Percentiles rank a stretch among this genome's conserved stretches.
phyloP scores from a whole-genome alignment of 2,113 vertebrate species.

The Alligator mississippiensis region DNA sequence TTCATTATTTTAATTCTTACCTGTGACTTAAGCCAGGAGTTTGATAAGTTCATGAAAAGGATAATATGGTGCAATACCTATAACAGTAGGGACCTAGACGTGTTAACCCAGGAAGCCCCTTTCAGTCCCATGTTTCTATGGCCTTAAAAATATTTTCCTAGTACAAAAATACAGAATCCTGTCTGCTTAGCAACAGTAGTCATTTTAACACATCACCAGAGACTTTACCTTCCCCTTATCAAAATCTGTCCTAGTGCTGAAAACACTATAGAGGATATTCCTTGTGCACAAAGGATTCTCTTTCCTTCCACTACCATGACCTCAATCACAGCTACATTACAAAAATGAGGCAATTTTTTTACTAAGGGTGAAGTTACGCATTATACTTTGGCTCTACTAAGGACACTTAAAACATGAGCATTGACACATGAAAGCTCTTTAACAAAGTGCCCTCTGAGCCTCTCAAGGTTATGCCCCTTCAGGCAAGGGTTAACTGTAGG shows the following conservation, averaged over 20 bases:
- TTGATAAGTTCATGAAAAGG: too few species aligned
- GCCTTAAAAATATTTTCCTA: not conserved
- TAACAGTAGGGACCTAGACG: too few species aligned
- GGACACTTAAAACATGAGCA: too few species aligned
- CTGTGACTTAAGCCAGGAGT: not conserved
- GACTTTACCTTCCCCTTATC: conserved; percentile 16
- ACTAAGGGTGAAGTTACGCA: not conserved
- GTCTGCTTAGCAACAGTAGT: conserved; percentile 14
- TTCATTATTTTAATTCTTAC: conserved; percentile 37
- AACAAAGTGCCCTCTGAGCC: too few species aligned
- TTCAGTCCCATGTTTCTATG: too few species aligned
- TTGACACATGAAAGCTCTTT: too few species aligned
- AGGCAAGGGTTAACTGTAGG: too few species aligned
- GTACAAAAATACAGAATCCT: conserved; percentile 18
- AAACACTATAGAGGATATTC: conserved; percentile 45
- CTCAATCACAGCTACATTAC: conserved; percentile 9
- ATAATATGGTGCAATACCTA: too few species aligned
- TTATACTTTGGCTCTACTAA: too few species aligned
- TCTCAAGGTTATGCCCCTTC: too few species aligned
- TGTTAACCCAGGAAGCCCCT: too few species aligned
- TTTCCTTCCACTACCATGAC: not conserved
- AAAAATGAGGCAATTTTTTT: conserved; percentile 13
- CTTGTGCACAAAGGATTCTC: conserved; percentile 38
- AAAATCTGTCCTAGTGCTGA: conserved; percentile 56
- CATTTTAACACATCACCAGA: not conserved